Evolutionary conservation across 1,140 invertebrate genomes (phyloP).

Genomic region (Lanistes nyassanus): DNA sequence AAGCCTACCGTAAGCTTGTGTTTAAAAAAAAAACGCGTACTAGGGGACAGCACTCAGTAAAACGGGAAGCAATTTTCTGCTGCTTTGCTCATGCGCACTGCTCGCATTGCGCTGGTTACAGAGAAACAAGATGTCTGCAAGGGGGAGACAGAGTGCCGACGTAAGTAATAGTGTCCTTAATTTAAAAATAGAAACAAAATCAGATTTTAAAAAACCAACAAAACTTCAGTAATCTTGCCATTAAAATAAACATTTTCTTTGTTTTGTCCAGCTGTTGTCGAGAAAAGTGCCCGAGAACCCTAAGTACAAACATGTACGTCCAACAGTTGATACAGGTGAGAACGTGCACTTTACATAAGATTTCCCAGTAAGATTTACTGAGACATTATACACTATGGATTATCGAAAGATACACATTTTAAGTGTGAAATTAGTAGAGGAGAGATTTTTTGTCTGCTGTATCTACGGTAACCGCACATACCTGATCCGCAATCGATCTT

Average conservation of each 20-base stretch:
- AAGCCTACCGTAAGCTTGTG: too few relatives aligned
- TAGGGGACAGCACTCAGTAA: not conserved
- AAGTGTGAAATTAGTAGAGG: too few relatives aligned
- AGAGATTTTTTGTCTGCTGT: too few relatives aligned
- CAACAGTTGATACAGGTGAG: conserved; percentile 65
- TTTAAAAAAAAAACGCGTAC: too few relatives aligned
- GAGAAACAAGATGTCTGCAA: conserved; percentile 8
- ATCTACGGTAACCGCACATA: too few relatives aligned
- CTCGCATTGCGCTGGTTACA: not conserved
- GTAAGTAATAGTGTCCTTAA: not conserved
- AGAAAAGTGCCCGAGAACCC: conserved; percentile 65
- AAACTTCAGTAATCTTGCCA: not conserved
- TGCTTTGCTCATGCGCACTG: not conserved
- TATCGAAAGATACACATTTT: too few relatives aligned
- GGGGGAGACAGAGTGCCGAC: not conserved
- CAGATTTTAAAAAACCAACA: not conserved
- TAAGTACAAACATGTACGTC: conserved; percentile 64
- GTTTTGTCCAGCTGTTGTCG: conserved; percentile 54
- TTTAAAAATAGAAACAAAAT: not conserved
- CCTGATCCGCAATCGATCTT: too few relatives aligned
- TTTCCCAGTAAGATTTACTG: too few relatives aligned
- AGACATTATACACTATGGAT: too few relatives aligned
- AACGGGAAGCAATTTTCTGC: not conserved
- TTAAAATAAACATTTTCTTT: not conserved
- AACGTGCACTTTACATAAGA: not conserved